phyloP scores from a whole-genome alignment of 2,797 vertebrate species.

The Fringilla coelebs region DNA sequence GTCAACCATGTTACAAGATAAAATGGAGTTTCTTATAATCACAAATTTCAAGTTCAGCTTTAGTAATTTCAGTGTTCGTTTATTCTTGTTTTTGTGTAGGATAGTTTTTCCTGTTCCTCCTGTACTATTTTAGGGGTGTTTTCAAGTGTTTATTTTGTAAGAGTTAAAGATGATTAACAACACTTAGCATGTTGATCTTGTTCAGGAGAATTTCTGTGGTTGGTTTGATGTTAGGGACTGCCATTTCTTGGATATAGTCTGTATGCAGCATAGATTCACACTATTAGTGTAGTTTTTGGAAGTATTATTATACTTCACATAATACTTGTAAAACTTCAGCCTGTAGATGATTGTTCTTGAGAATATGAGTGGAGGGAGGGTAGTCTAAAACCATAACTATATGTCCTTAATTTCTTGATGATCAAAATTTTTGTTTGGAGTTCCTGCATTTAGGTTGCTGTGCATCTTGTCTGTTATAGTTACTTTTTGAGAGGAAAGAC shows the following conservation, averaged over 20 bases:
- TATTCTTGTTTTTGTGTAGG: background rate
- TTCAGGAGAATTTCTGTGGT: background rate
- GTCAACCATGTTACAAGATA: background rate
- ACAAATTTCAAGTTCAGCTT: background rate
- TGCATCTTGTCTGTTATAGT: background rate
- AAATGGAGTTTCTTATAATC: background rate
- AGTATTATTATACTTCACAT: background rate
- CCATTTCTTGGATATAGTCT: background rate
- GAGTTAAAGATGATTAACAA: background rate
- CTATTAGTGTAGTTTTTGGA: background rate
- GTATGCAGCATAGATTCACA: background rate
- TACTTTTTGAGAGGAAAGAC: background rate
- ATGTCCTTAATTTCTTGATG: background rate
- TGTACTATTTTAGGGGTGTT: background rate
- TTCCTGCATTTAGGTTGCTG: background rate
- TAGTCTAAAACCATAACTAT: background rate
- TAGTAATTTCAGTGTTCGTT: background rate
- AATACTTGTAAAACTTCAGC: background rate
- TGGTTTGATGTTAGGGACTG: background rate
- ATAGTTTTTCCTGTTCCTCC: background rate
- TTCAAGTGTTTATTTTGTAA: background rate
- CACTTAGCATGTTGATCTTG: background rate
- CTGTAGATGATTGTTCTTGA: background rate
- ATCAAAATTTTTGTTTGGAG: background rate
- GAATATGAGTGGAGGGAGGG: background rate